Base-by-base conservation (phyloP, 2,888 invertebrate species). In the Azorinus chamasolen region DNA sequence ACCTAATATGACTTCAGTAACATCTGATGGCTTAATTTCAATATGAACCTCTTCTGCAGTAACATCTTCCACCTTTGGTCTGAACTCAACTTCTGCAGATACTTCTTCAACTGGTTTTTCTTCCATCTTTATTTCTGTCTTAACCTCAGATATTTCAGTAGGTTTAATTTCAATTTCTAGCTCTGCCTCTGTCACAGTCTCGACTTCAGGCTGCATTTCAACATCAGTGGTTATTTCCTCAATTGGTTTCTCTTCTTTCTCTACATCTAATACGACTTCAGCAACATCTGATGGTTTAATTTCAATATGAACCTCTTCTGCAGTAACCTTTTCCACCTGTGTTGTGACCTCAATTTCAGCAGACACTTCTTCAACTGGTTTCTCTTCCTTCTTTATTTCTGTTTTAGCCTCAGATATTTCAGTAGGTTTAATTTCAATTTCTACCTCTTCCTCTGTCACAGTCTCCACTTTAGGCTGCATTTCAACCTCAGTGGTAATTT, bases 31-130 rank as follows among this genome's bases (percentile, higher is more conserved):
- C 20, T 22, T 6, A 20, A 51, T 24, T 20, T 4, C 51, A 22
- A 22, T 24, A 48, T 14, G 5, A 51, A 51, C 51, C 8, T 51
- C 22, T 51, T 51, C 51, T 6, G 16, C 8, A 6, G 16, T 16
- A 14, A 12, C 48, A 43, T 55, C 16, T 48, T 48, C 53, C 41
- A 51, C 45, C 14, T 53, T 64, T 22, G 27, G 46, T 48, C 45
- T 18, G 12, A 68, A 10, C 73, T 64, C 51, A 70, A 68, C 83
- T 83, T 72, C 92, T 80, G 93, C 93, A 45, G 92, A 92, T 16
- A 91, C 79, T 20, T 90, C 92, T 14, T 93, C 86, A 88, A 94
- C 93, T 1, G 92, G 93, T 20, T 32, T 48, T 20, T 20, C 62
- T 24, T 55, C 51, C 27, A 39, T 18, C 46, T 45, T 24, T 25